Evolutionary conservation across 1,140 invertebrate genomes (phyloP).

Genomic region (Bombus ignitus): DNA sequence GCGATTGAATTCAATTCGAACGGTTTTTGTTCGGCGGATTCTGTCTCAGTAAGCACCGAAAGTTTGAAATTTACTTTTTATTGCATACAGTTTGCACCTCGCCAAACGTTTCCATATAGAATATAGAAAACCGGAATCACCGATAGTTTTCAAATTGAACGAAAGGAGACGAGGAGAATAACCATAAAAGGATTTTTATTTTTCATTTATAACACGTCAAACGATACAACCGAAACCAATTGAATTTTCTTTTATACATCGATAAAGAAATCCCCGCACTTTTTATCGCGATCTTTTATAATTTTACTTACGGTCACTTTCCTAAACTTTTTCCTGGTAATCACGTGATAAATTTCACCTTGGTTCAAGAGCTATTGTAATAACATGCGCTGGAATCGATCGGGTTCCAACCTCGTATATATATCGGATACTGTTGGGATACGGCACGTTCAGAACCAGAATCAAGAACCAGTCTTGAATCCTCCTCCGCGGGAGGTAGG

Average conservation of each 20-base stretch:
- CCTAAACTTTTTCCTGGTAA: not conserved
- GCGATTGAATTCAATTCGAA: slow-evolving; percentile 2
- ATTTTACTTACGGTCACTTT: not conserved
- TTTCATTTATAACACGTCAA: not conserved
- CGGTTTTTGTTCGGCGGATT: not conserved
- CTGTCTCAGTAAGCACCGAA: slow-evolving; percentile 6
- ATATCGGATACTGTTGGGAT: slow-evolving; percentile 42
- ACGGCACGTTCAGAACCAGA: slow-evolving; percentile 68
- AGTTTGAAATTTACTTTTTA: slow-evolving; percentile 39
- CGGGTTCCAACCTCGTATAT: slow-evolving; percentile 28
- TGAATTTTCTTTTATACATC: not conserved
- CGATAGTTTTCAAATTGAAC: not conserved
- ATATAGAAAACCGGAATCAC: not conserved
- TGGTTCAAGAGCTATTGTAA: not conserved
- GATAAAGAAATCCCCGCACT: not conserved
- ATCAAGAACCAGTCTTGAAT: slow-evolving; percentile 76
- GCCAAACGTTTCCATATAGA: not conserved
- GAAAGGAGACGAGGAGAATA: not conserved
- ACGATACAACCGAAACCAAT: not conserved
- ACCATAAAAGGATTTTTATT: not conserved
- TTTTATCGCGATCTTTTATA: not conserved
- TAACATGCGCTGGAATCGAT: slow-evolving; percentile 33
- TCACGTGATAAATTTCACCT: slow-evolving; percentile 15
- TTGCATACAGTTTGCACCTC: not conserved
- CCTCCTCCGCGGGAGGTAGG: slow-evolving; percentile 75